A percentile compares a stretch with the other conserved stretches of the same genome.
Conservation (phyloP, 2,113 vertebrate species). For the Zapus hudsonius region DNA sequence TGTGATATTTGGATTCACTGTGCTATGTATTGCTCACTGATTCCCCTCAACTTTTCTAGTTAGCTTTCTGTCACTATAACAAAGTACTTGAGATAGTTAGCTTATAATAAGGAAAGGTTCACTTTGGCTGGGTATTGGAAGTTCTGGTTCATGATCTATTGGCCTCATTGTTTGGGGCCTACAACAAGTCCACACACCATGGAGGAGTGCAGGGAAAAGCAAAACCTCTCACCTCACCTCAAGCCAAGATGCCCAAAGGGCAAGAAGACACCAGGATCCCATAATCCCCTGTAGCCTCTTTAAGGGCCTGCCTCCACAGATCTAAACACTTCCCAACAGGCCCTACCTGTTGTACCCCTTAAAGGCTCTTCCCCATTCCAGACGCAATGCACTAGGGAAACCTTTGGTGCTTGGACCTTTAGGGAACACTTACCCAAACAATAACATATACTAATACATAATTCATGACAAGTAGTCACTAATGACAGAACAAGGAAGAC, state of each 20-base stretch:
- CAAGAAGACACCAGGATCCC: not conserved
- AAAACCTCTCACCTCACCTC: not conserved
- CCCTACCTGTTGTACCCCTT: not conserved
- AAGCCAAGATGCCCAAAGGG: not conserved
- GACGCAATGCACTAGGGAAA: not conserved
- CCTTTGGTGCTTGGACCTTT: no score
- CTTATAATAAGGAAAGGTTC: not conserved
- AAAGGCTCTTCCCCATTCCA: not conserved
- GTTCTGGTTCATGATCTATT: not conserved
- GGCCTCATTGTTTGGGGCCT: no score
- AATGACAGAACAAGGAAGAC: not conserved
- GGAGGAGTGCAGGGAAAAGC: not conserved
- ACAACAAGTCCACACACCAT: not conserved
- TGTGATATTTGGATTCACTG: not conserved
- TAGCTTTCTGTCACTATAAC: not conserved
- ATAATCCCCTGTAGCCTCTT: not conserved
- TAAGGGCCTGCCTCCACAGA: not conserved
- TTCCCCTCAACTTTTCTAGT: not conserved
- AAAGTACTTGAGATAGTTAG: not conserved
- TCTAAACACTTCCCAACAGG: not conserved
- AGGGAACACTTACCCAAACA: not conserved
- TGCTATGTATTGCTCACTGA: not conserved
- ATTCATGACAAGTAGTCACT: not conserved
- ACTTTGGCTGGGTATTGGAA: not conserved
- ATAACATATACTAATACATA: not conserved